Evolutionary conservation across 2,888 invertebrate species (phyloP).

Genomic region (Epiperipatus broadwayi): DNA sequence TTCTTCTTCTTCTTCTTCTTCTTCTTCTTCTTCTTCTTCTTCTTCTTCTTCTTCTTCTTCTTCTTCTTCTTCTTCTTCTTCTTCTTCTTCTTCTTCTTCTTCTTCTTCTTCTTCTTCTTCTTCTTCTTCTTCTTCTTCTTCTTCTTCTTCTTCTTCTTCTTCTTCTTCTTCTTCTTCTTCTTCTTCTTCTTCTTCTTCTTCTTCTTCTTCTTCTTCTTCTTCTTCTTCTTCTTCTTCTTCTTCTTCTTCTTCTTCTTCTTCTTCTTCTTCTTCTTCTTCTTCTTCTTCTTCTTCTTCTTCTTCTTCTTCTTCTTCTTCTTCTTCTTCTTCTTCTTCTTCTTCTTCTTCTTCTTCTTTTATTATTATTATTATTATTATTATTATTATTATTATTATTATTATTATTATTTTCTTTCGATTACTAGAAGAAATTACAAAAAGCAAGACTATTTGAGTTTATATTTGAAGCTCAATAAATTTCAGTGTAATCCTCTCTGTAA

Average conservation of each 20-base stretch:
- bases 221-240: neutral
- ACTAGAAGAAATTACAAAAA: no score
- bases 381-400: no score
- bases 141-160: neutral
- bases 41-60: neutral
- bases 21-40: neutral
- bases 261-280: neutral
- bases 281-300: neutral
- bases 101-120: neutral
- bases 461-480: no score
- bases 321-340: conserved; percentile 11
- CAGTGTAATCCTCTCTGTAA: no score
- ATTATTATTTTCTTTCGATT: no score
- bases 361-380: no score
- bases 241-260: neutral
- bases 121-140: neutral
- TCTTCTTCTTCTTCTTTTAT: conserved; percentile 9
- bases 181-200: neutral
- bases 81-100: neutral
- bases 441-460: no score
- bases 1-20: neutral
- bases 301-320: neutral
- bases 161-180: neutral
- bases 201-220: no score
- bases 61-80: neutral